Evolutionary conservation across 30 jellyfish, hydroid and myxozoan genomes (phyloP), one percentile per base, ranked within the genome.

Genomic region (Turritopsis dohrnii): DNA sequence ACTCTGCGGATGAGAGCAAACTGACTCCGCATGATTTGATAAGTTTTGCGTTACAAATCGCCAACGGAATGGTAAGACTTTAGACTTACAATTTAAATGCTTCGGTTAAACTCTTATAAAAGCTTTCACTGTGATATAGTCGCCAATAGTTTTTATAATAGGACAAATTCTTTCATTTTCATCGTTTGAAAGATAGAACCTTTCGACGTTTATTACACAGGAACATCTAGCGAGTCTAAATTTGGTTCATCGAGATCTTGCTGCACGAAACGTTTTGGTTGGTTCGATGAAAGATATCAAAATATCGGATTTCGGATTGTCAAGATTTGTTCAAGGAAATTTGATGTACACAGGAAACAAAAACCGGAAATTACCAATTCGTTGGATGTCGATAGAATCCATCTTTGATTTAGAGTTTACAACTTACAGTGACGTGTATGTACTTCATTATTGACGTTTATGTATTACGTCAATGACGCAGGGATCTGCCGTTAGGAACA

Each of bases 361-460:
- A 71, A 83, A 86, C 28, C 89, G 97, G 21, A 82, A 84, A 28
- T 54, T 94, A 84, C 99, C 99, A 53, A 54, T 94, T 19, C 89
- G 89, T 79, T 94, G 99, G 99, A 94, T 94, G 99, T 89, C 99
- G 54, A 79, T 86, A 18, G 99, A 94, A 89, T 97, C 99, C 65
- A 94, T 94, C 16, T 53, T 94, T 71, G 96, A 89, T 75, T 97
- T 89, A 54, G 88, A 41, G 26, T 94, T 89, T 60, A 94, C 99
- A 69, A 41, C 93, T 13, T 77, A 52, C 86, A 88, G 96, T 74
- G 98, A 92, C 69, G 96, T 92, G 98, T 91, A 91, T 19, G 96
- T 69, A 54, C 66, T 41, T 18, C 52, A 1, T 0, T 22, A 9
- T 13, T 21, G 0, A 25, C n/a, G 16, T 22, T n/a, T n/a, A n/a